Conservation (phyloP, 2,888 invertebrate genomes). For the Trissonchulus sp. region DNA sequence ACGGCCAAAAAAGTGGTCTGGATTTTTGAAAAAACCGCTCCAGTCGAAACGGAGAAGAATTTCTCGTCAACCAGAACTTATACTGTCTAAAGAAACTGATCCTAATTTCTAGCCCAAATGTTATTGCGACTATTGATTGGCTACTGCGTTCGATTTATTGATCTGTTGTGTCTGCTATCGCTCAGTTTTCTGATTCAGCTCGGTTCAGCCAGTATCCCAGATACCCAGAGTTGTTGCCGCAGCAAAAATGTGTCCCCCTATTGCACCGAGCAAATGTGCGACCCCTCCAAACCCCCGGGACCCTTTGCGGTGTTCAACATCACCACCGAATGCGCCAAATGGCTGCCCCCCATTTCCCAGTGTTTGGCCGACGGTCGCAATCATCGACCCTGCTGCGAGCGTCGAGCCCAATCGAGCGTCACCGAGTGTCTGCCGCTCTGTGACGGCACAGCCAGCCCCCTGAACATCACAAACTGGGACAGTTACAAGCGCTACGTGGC, state of each 20-base stretch:
- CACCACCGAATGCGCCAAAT: conserved; percentile 37
- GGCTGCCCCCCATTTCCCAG: conserved; percentile 39
- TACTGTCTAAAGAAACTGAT: no score
- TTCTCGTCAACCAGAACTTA: no score
- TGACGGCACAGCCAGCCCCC: conserved; percentile 36
- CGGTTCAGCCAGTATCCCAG: neutral
- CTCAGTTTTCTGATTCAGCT: no score
- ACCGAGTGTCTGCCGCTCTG: conserved; percentile 43
- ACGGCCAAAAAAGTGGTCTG: no score
- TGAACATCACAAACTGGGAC: conserved; percentile 31
- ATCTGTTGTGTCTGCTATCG: no score
- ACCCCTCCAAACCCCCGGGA: conserved; percentile 40
- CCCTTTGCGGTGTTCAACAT: conserved; percentile 41
- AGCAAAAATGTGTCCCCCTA: conserved; percentile 39
- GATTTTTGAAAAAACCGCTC: no score
- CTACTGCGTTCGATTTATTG: no score
- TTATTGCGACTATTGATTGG: no score
- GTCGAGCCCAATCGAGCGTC: conserved; percentile 35
- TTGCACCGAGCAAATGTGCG: conserved; percentile 42
- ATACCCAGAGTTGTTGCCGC: conserved; percentile 40
- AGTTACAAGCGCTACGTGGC: conserved; percentile 33
- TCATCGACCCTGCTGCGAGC: conserved; percentile 41
- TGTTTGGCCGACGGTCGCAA: conserved; percentile 46
- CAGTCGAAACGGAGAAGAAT: no score
- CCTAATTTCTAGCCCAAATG: no score